Evolutionary conservation across 1,140 invertebrate genomes (phyloP).

Genomic region (Drosophila azteca): DNA sequence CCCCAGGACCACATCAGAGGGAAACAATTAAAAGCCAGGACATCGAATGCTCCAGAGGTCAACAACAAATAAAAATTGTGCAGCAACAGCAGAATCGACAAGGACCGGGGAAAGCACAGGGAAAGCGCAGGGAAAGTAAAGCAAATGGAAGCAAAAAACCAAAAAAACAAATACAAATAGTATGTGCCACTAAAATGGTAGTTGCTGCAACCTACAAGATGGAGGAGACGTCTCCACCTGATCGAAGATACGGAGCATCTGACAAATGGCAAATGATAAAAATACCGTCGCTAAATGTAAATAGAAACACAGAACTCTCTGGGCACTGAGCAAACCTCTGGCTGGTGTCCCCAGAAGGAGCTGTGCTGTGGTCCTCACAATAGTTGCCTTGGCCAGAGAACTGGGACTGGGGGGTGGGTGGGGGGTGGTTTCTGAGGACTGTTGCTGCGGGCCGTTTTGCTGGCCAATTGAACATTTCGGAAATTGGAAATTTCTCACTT

Average conservation of each 20-base stretch:
- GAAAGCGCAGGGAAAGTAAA: slow-evolving; percentile 12
- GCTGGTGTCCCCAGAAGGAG: too few relatives aligned
- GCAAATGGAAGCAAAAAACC: slow-evolving; percentile 5
- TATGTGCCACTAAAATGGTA: background rate
- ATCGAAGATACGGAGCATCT: slow-evolving; percentile 37
- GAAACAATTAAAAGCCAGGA: slow-evolving; percentile 42
- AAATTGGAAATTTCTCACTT: slow-evolving; percentile 79
- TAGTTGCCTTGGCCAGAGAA: slow-evolving; percentile 31
- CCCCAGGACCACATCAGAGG: slow-evolving; percentile 16
- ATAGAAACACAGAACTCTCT: slow-evolving; percentile 18
- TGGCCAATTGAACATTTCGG: slow-evolving; percentile 80
- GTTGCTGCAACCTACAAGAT: background rate
- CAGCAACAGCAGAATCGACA: background rate
- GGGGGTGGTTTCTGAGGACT: too few relatives aligned
- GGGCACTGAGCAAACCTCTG: too few relatives aligned
- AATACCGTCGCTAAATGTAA: slow-evolving; percentile 47
- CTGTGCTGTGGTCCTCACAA: slow-evolving; percentile 12
- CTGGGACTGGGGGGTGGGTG: background rate
- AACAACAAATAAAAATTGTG: slow-evolving; percentile 36
- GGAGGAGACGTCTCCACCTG: slow-evolving; percentile 2
- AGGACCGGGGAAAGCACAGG: background rate
- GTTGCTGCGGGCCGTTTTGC: slow-evolving; percentile 70
- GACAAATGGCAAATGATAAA: slow-evolving; percentile 42
- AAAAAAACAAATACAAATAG: slow-evolving; percentile 20
- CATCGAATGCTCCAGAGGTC: slow-evolving; percentile 30